Conservation (phyloP, 2,888 invertebrate genomes). For the Tipula vernalis region DNA sequence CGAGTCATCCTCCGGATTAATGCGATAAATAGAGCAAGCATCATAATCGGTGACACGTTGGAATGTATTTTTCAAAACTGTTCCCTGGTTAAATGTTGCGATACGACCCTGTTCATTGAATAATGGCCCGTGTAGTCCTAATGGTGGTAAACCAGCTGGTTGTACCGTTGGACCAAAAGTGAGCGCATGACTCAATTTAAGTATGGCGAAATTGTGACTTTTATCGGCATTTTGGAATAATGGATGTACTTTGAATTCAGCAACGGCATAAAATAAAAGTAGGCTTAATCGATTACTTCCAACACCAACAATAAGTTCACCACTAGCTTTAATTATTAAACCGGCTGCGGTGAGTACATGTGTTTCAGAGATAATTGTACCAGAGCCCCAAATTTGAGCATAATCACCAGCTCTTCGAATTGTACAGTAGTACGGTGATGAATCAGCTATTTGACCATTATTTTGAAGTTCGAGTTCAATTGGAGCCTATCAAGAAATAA, state of each 20-base stretch:
- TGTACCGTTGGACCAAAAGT: not conserved
- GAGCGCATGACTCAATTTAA: not conserved
- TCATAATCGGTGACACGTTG: not conserved
- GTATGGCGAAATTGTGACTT: not conserved
- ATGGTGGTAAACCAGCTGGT: not conserved
- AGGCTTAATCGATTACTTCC: not conserved
- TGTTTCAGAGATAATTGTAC: not conserved
- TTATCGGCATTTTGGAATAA: not conserved
- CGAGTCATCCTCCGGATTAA: not conserved
- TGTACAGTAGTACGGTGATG: not conserved
- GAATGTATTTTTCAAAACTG: not conserved
- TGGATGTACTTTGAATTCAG: not conserved
- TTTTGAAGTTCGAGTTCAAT: not conserved
- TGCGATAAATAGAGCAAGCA: not conserved
- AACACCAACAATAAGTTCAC: not conserved
- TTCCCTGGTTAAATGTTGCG: not conserved
- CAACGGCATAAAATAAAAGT: not conserved
- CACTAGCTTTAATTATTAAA: not conserved
- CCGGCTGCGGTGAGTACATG: not conserved
- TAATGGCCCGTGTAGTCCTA: not conserved
- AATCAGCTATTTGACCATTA: not conserved
- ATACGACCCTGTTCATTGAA: not conserved
- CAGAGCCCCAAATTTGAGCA: not conserved
- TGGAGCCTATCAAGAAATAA: not conserved
- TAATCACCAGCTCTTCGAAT: not conserved